Base-by-base conservation (phyloP, 53 echinoderm and acorn worm genomes). In the Zoroaster sp. region DNA sequence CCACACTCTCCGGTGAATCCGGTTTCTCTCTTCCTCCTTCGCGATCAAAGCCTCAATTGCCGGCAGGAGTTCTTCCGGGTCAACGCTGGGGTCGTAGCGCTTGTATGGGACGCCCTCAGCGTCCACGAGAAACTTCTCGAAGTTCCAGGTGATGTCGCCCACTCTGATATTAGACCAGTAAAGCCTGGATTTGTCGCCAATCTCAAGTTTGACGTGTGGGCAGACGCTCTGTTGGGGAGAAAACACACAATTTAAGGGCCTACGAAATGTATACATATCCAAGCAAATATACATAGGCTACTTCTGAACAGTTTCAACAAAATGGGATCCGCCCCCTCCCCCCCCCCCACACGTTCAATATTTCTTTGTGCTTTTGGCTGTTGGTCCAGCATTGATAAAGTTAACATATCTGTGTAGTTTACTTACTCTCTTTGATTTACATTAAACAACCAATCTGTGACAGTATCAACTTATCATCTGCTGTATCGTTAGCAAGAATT, bases 101-200 rank as follows among this genome's bases (percentile, higher is more conserved):
- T 96, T 96, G 89, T 87, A 93, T 0, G 94, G 91, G 21, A 63
- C 69, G 15, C 96, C 96, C 51, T 93, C 63, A 18, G 83, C 72
- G 38, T 71, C 91, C 49, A 96, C 88, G 8, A 96, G 94, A 45
- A 96, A 96, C 91, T 96, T 96, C 87, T 94, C 91, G 74, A 96
- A 96, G 59, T 96, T 96, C 96, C 96, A 96, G n/a, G 96, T 96
- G 91, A 96, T 77, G 77, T 96, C 96, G 21, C 87, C 74, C 32
- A 74, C 75, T 36, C 55, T 87, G 66, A 96, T 89, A 32, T 88
- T 75, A 2, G 89, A 43, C 94, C 94, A 96, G 73, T 87, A 96
- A 0, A 93, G 81, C 18, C 37, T 13, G 3, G 71, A 35, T 45
- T 87, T 78, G 75, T 96, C 83, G 71, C 96, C 96, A 20, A 96